phyloP scores from a whole-genome alignment of 2,797 vertebrate genomes.

The Eulemur coronatus region DNA sequence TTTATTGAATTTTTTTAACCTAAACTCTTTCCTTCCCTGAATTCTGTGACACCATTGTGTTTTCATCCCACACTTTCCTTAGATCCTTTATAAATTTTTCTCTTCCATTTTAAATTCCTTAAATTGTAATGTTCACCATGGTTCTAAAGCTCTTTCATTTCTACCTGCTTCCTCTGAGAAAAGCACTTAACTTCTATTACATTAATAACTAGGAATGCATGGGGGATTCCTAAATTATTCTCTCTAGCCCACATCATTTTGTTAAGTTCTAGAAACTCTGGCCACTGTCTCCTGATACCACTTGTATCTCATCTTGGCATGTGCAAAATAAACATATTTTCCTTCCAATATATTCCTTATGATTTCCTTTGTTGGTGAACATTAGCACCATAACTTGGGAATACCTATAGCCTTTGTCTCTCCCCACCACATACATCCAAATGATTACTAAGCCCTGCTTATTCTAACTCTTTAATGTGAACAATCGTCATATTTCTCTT shows the following conservation, averaged over 20 bases:
- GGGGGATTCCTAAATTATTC: background rate
- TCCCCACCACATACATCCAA: background rate
- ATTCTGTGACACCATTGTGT: background rate
- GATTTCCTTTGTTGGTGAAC: background rate
- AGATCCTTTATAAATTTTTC: background rate
- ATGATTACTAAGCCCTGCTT: background rate
- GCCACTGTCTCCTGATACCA: background rate
- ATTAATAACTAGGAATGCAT: background rate
- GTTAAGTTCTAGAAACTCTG: background rate
- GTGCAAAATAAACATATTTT: background rate
- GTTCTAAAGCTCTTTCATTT: background rate
- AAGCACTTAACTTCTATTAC: background rate
- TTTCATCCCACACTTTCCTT: background rate
- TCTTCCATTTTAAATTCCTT: background rate
- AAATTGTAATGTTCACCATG: background rate
- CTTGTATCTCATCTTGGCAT: background rate
- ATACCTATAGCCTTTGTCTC: background rate
- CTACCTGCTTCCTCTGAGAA: background rate
- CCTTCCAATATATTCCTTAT: background rate
- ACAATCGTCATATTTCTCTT: background rate
- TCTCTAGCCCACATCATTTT: background rate
- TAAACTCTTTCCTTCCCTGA: background rate
- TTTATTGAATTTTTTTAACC: background rate
- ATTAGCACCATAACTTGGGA: background rate
- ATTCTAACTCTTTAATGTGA: background rate